These are phyloP conservation scores for Delphinapterus leucas DNA, from an alignment of 2,113 vertebrate genomes.

Conservation along the genomic window DNA sequence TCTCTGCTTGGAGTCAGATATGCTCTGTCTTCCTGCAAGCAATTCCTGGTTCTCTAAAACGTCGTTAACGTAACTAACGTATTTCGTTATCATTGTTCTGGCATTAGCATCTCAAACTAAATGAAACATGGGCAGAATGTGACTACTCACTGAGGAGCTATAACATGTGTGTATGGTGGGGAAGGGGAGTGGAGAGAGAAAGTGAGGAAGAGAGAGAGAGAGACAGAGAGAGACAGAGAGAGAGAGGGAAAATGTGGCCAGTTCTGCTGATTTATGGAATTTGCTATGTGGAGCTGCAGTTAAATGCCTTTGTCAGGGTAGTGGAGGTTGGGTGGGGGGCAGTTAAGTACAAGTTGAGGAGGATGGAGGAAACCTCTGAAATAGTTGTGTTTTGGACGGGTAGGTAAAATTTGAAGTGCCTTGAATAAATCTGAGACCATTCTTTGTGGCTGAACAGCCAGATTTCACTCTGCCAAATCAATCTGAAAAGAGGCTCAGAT, in stretches of 20 bases:
- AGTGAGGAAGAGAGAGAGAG: not conserved
- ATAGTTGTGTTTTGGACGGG: not conserved
- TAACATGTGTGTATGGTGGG: not conserved
- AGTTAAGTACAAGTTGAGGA: not conserved
- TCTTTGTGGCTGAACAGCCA: conserved; percentile 1
- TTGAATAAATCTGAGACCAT: not conserved
- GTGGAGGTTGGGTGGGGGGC: not conserved
- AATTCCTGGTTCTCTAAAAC: conserved; percentile 81
- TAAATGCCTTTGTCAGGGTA: not conserved
- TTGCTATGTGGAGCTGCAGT: not conserved
- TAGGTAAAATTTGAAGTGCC: not conserved
- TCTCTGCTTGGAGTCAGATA: conserved; percentile 69
- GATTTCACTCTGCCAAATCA: conserved; percentile 5
- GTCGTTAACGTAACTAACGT: conserved; percentile 88
- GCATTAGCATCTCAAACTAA: conserved; percentile 79
- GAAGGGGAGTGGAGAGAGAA: accelerated
- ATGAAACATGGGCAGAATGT: conserved; percentile 23
- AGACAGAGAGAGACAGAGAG: not conserved
- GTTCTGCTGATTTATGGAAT: conserved; percentile 14
- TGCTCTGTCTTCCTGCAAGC: conserved; percentile 72
- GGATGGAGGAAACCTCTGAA: not conserved
- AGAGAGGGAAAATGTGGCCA: not conserved
- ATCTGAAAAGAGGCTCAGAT: not conserved
- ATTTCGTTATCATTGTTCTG: conserved; percentile 85
- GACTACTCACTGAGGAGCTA: not conserved